Conservation (phyloP, 2,888 invertebrate species). For the Zonitis immaculata region DNA sequence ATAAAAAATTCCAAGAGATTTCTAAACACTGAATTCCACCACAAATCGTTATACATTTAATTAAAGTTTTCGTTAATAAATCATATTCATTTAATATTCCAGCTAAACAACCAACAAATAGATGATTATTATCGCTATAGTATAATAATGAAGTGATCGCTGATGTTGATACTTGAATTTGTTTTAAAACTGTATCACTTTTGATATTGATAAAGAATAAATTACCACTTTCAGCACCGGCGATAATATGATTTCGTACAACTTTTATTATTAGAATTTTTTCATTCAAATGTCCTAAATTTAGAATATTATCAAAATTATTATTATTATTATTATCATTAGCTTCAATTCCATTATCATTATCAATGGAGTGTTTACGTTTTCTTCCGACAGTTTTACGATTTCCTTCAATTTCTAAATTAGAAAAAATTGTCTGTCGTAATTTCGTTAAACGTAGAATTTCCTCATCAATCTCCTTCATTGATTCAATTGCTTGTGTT, state of each 20-base stretch:
- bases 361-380: too few relatives aligned
- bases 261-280: conserved; percentile 34
- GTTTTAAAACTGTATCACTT: conserved; percentile 48
- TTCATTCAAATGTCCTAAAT: conserved; percentile 28
- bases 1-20: conserved; percentile 65
- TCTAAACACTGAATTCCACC: conserved; percentile 73
- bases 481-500: conserved; percentile 19
- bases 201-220: conserved; percentile 57
- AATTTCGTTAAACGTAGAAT: conserved; percentile 30
- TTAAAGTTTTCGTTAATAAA: conserved; percentile 53
- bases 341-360: not conserved
- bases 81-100: conserved; percentile 58
- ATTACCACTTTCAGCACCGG: conserved; percentile 60
- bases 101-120: conserved; percentile 62
- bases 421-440: conserved; percentile 26
- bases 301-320: conserved; percentile 19
- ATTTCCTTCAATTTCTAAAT: conserved; percentile 5
- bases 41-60: conserved; percentile 53
- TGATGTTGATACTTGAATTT: conserved; percentile 55
- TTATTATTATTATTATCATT: not conserved
- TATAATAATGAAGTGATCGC: conserved; percentile 61
- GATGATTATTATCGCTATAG: conserved; percentile 40
- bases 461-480: conserved; percentile 33
- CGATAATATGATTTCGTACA: conserved; percentile 56
- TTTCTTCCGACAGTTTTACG: too few relatives aligned